Evolutionary conservation across 2,888 invertebrate species (phyloP).

Genomic region (Lasioglossum leucozonium): DNA sequence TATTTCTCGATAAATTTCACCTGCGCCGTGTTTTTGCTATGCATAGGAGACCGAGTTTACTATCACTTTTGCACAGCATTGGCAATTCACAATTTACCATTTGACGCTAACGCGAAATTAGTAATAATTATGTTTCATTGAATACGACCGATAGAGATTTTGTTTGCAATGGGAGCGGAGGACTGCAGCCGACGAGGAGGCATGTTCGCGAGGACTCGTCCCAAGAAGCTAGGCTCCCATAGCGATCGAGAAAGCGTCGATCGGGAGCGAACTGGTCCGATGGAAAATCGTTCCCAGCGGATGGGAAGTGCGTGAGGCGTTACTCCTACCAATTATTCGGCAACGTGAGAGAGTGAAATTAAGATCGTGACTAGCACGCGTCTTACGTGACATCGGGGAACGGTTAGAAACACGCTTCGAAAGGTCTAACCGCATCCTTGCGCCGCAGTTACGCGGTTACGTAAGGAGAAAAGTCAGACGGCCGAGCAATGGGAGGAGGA

Average conservation of each 20-base stretch:
- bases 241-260: slow-evolving; percentile 13
- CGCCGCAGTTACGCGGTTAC: slow-evolving; percentile 71
- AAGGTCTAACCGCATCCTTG: slow-evolving; percentile 75
- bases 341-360: slow-evolving; percentile 69
- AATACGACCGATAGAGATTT: neutral
- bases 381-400: slow-evolving; percentile 71
- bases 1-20: neutral
- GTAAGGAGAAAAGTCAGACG: slow-evolving; percentile 68
- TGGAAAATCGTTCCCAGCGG: slow-evolving; percentile 16
- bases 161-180: neutral
- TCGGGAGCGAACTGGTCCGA: neutral
- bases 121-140: too few species aligned
- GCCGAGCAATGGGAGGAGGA: slow-evolving; percentile 22
- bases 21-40: neutral
- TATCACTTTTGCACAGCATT: neutral
- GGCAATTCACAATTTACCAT: too few species aligned
- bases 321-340: slow-evolving; percentile 43
- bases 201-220: neutral
- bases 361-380: slow-evolving; percentile 70
- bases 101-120: too few species aligned
- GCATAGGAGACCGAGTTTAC: neutral
- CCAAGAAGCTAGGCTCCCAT: neutral
- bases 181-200: neutral
- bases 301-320: slow-evolving; percentile 27
- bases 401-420: slow-evolving; percentile 67